A percentile compares a stretch with the other conserved stretches of the same genome.
Conservation (phyloP, 2,888 invertebrate species). For the Dryomyza anilis region DNA sequence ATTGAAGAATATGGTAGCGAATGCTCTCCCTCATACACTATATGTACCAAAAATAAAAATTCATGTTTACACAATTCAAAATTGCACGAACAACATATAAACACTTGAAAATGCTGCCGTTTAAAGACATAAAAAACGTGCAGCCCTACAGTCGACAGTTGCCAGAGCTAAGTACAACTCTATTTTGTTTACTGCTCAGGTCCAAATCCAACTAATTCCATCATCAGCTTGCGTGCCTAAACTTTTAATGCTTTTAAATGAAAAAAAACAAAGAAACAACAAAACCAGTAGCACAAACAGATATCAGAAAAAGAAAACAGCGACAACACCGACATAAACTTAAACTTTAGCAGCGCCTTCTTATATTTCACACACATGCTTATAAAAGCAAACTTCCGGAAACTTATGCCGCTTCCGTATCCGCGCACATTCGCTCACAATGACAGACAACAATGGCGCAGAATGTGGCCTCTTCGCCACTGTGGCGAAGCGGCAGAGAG, state of each 20-base stretch:
- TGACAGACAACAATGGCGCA: conserved; percentile 50
- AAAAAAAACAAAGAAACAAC: too few relatives aligned
- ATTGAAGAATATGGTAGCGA: too few relatives aligned
- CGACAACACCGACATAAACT: not conserved
- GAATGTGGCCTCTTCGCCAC: too few relatives aligned
- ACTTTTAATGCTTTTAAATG: conserved; percentile 7
- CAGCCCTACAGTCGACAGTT: too few relatives aligned
- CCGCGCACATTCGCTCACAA: conserved; percentile 42
- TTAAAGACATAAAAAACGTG: too few relatives aligned
- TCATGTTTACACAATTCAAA: too few relatives aligned
- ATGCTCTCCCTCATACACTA: too few relatives aligned
- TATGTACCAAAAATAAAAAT: too few relatives aligned
- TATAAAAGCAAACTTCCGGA: conserved; percentile 22
- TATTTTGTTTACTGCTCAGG: not conserved
- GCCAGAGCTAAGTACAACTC: not conserved
- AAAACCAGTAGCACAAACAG: not conserved
- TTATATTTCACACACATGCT: conserved; percentile 4
- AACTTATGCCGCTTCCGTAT: conserved; percentile 55
- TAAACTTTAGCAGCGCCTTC: not conserved
- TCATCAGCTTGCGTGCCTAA: conserved; percentile 4
- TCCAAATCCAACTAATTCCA: conserved; percentile 3
- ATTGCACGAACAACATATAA: too few relatives aligned
- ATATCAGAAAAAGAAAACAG: not conserved
- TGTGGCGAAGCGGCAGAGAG: too few relatives aligned
- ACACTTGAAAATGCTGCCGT: too few relatives aligned